phyloP scores from a whole-genome alignment of 2,888 invertebrate genomes.

The Lasioglossum morio region DNA sequence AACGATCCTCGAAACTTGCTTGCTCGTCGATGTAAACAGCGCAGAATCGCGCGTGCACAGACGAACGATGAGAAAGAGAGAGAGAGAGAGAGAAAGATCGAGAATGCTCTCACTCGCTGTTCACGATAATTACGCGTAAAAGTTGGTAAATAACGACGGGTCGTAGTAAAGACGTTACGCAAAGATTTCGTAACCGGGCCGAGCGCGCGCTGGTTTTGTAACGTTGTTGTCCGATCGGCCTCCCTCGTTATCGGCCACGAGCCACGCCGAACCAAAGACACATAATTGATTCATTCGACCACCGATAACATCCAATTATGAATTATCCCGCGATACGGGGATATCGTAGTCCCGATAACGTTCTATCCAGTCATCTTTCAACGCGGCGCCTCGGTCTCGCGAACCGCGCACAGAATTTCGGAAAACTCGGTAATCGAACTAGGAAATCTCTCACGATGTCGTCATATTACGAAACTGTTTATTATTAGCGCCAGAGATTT shows the following conservation, averaged over 20 bases:
- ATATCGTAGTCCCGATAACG: slow-evolving; percentile 39
- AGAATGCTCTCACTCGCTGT: not conserved
- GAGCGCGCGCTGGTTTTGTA: slow-evolving; percentile 72
- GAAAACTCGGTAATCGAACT: not conserved
- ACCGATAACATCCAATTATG: slow-evolving; percentile 62
- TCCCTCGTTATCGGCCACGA: slow-evolving; percentile 53
- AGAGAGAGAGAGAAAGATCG: not conserved
- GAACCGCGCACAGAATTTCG: not conserved
- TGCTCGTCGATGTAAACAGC: slow-evolving; percentile 40
- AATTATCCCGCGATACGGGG: slow-evolving; percentile 50
- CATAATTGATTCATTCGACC: slow-evolving; percentile 64
- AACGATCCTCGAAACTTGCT: slow-evolving; percentile 23
- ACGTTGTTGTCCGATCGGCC: slow-evolving; percentile 62
- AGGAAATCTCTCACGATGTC: not conserved
- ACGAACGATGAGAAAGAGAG: not conserved
- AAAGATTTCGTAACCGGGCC: slow-evolving; percentile 74
- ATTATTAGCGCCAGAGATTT: not conserved
- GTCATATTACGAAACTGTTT: not conserved
- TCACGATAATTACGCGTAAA: slow-evolving; percentile 35
- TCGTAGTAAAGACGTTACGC: slow-evolving; percentile 54
- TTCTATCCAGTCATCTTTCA: slow-evolving; percentile 6
- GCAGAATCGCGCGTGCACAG: not conserved
- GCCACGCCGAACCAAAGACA: slow-evolving; percentile 55
- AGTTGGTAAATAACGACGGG: slow-evolving; percentile 39
- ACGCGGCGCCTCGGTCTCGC: not conserved